Base-by-base conservation (phyloP, 2,797 vertebrate species). In the Carapus acus region DNA sequence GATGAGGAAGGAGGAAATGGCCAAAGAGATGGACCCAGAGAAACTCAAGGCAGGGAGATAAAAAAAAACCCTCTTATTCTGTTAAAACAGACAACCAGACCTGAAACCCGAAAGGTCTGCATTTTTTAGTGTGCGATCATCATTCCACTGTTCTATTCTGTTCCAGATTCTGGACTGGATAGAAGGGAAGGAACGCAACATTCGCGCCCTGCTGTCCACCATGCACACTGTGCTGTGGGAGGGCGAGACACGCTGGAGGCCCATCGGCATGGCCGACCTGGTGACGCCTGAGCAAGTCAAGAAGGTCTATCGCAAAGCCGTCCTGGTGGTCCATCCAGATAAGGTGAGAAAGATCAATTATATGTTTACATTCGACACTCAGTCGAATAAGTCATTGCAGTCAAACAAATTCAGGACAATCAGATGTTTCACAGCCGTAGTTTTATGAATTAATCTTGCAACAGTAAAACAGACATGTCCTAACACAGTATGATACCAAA, bases 1-100 rank as follows among this genome's bases (percentile, higher is more conserved):
- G 85, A 97, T 99, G 96, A 92, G 96, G 76, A 99, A 98, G 80
- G 96, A 99, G 76, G 95, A 99, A 80, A 92, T 99, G 94, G 93
- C 94, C 52, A 99, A 95, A 84, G 96, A 97, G 75, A 96, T 99
- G 94, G 96, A 99, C 72, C 96, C 96, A 1, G 96, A 99, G 73
- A 98, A 93, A 80, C 65, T 98, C 61, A 99, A 99, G 91, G 96
- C 91, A 78, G 7, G 66, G n/a, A n/a, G n/a, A n/a, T n/a, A n/a
- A n/a, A n/a, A n/a, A n/a, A n/a, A n/a, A n/a, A n/a, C n/a, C 1
- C 6, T 31, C 2, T 38, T 49, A 53, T 44, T 56, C 37, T 36
- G 11, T 43, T 53, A 29, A 38, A n/a, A n/a, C n/a, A n/a, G n/a
- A n/a, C n/a, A n/a, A n/a, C n/a, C n/a, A n/a, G n/a, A n/a, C n/a